Evolutionary conservation across 1,140 invertebrate species (phyloP), one percentile per base, ranked within the genome.

Genomic region (Berghia stephanieae): DNA sequence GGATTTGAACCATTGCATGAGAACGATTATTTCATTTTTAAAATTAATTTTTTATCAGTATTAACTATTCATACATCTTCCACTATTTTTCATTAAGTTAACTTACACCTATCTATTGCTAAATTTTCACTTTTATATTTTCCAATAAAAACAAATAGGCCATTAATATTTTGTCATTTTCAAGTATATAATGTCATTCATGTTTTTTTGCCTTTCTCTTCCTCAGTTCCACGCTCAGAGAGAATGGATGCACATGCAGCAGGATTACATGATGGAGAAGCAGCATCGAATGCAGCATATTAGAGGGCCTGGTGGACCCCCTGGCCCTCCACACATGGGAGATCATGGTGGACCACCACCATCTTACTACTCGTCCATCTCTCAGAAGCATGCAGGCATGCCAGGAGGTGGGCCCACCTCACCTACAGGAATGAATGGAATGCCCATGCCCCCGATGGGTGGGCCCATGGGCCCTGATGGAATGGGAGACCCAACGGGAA

Each of bases 181-280:
- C n/a, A n/a, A n/a, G n/a, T n/a, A n/a, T n/a, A n/a, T n/a, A n/a
- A n/a, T n/a, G n/a, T n/a, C n/a, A n/a, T n/a, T n/a, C n/a, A n/a
- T n/a, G n/a, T n/a, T n/a, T n/a, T n/a, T n/a, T n/a, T n/a, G n/a
- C n/a, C n/a, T n/a, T n/a, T n/a, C n/a, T 68, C 38, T 71, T 5
- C 76, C 78, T 38, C 80, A 81, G 83, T 80, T 83, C 34, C 83
- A 86, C n/a, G 87, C 88, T 71, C 89, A 90, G 75, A 82, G 87
- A 68, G 90, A 89, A 86, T 97, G 96, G 96, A 93, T 95, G 80
- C 96, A 96, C 88, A 89, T 97, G 68, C 95, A 96, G 84, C 86
- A 88, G 31, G 88, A 90, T 70, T 90, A 83, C 79, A 87, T 86
- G 55, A 83, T 85, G 52, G 87, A 90, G 52, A 88, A 88, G 57